phyloP scores from a whole-genome alignment of 2,888 invertebrate genomes.

The Polia nebulosa region DNA sequence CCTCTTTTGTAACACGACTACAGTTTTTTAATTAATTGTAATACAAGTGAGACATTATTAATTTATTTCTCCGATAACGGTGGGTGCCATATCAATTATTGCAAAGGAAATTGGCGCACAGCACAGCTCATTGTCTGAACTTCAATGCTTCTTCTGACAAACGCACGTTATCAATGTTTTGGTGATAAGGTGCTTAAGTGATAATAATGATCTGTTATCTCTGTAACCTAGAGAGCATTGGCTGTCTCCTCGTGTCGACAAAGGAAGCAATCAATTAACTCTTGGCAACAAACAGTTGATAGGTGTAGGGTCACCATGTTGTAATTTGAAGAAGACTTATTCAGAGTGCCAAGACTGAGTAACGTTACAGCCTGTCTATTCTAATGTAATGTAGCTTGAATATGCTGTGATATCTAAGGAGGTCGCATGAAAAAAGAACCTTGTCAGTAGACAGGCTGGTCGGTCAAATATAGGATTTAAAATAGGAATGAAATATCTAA shows the following conservation, averaged over 20 bases:
- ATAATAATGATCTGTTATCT: conserved; percentile 51
- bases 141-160: conserved; percentile 29
- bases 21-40: conserved; percentile 2
- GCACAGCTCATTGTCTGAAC: conserved; percentile 40
- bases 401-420: too few relatives aligned
- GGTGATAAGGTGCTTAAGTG: conserved; percentile 38
- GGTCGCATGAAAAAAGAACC: too few relatives aligned
- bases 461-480: too few relatives aligned
- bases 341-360: conserved; percentile 15
- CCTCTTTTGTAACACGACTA: background rate
- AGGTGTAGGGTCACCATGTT: conserved; percentile 29
- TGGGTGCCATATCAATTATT: background rate
- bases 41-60: background rate
- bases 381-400: background rate
- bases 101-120: conserved; percentile 43
- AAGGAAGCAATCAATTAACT: conserved; percentile 46
- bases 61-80: conserved; percentile 21
- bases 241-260: conserved; percentile 29
- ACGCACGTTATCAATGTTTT: conserved; percentile 30
- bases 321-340: conserved; percentile 48
- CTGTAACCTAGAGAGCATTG: conserved; percentile 30
- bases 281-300: conserved; percentile 15
- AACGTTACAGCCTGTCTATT: background rate
- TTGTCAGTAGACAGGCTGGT: too few relatives aligned
- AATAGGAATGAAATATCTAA: too few relatives aligned